These are phyloP conservation scores for Psix sp. DNA, from an alignment of 1,140 invertebrate genomes.

Conservation along the genomic window DNA sequence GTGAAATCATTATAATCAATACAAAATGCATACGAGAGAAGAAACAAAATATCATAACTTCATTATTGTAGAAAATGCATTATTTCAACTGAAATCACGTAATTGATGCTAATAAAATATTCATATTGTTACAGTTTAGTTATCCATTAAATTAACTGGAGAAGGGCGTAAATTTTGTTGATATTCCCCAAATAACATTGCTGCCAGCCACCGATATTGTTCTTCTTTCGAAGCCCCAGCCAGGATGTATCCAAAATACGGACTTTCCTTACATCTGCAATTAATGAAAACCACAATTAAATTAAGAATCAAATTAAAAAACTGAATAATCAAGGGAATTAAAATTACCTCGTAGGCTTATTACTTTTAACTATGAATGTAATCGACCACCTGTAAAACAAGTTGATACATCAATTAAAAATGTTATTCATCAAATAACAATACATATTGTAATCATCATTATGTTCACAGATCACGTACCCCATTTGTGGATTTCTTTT, in stretches of 20 bases:
- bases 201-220: slow-evolving; percentile 85
- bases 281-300: slow-evolving; percentile 13
- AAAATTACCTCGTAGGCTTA: slow-evolving; percentile 80
- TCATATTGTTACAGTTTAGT: no score
- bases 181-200: slow-evolving; percentile 84
- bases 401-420: slow-evolving; percentile 8
- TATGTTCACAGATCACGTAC: slow-evolving; percentile 65
- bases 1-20: no score
- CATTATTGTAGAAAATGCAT: no score
- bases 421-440: slow-evolving; percentile 11
- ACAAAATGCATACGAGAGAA: no score
- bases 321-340: slow-evolving; percentile 1
- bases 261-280: slow-evolving; percentile 86
- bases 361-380: slow-evolving; percentile 85
- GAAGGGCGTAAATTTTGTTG: slow-evolving; percentile 72
- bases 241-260: slow-evolving; percentile 87
- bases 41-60: no score
- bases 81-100: no score
- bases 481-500: slow-evolving; percentile 87
- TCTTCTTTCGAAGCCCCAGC: slow-evolving; percentile 84
- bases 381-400: slow-evolving; percentile 82
- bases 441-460: neutral
- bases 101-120: no score
- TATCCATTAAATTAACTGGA: slow-evolving; percentile 71
- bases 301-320: slow-evolving; percentile 48